Evolutionary conservation across 2,888 invertebrate species (phyloP).

Genomic region (Microctonus aethiopoides): DNA sequence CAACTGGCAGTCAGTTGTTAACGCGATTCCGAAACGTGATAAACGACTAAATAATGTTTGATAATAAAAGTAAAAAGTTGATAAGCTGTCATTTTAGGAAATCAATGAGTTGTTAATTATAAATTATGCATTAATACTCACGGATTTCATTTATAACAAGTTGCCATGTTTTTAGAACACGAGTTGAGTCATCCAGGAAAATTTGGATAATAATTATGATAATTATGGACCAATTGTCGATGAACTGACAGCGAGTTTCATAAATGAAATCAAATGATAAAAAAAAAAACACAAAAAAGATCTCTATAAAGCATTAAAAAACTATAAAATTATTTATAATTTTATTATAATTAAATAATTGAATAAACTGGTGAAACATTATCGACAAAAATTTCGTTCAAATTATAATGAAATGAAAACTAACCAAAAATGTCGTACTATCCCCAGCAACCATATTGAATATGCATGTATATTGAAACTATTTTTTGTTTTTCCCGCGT

Average conservation of each 20-base stretch:
- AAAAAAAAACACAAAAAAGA: background rate
- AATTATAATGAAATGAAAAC: background rate
- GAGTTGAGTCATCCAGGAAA: background rate
- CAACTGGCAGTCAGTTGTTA: slow-evolving; percentile 9
- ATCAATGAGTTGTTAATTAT: background rate
- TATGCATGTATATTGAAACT: background rate
- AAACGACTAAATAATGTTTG: background rate
- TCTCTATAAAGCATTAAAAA: background rate
- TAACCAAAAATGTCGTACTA: slow-evolving; percentile 27
- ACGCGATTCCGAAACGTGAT: slow-evolving; percentile 21
- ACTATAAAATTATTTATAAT: background rate
- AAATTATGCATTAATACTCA: slow-evolving; percentile 4
- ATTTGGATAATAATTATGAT: background rate
- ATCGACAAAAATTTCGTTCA: background rate
- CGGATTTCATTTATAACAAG: background rate
- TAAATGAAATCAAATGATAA: background rate
- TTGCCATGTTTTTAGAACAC: background rate
- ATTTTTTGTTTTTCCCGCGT: background rate
- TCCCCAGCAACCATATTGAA: slow-evolving; percentile 23
- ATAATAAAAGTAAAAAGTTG: background rate
- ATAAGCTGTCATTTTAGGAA: background rate
- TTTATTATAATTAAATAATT: too few relatives aligned
- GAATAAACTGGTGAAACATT: too few relatives aligned
- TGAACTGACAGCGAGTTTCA: slow-evolving; percentile 11
- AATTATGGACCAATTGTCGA: slow-evolving; percentile 4